Evolutionary conservation across 2,113 vertebrate genomes (phyloP), one percentile per base, ranked within the genome.

Genomic region (Podarcis raffonei): DNA sequence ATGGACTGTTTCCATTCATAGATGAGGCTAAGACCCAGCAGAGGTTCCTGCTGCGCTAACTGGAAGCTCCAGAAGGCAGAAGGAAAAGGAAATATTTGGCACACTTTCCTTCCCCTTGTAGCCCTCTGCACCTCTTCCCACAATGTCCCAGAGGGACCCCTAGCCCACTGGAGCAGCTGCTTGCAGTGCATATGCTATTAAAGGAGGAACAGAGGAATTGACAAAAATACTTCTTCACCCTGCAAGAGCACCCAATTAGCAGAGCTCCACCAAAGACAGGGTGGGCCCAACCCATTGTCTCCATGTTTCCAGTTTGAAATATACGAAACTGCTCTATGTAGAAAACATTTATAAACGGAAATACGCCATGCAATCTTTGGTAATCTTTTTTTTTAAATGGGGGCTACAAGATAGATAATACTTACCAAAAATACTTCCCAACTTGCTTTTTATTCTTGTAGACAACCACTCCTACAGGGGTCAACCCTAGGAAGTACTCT

Each of bases 341-440:
- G 57, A 83, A 83, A n/a, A 27, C 23, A 71, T 84, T 84, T 57
- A 48, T 25, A 72, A 35, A 18, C 25, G 5, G n/a, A 85, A 83
- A 75, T 0, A 3, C 53, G 90, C 48, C 1, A 62, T 2, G 12
- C 30, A 69, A 2, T 66, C 48, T 87, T 93, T 32, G 8, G 53
- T 57, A 53, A 85, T 39, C 3, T 81, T n/a, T 59, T 66, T 0
- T 76, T 18, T 22, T 86, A 74, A 83, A 84, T 18, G 35, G 1
- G 81, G 39, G 75, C 2, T 84, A 5, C 5, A 72, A 79, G 42
- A 90, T 86, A 84, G 77, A 75, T 83, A n/a, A 88, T 88, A 98
- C 98, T 79, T 97, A 99, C 98, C 98, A 99, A 95, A 98, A 98
- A 96, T 99, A 99, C 87, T 98, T 98, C 86, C 98, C 98, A 79